These are phyloP conservation scores for Luffia ferchaultella DNA, from an alignment of 2,888 invertebrate genomes.

Conservation along the genomic window DNA sequence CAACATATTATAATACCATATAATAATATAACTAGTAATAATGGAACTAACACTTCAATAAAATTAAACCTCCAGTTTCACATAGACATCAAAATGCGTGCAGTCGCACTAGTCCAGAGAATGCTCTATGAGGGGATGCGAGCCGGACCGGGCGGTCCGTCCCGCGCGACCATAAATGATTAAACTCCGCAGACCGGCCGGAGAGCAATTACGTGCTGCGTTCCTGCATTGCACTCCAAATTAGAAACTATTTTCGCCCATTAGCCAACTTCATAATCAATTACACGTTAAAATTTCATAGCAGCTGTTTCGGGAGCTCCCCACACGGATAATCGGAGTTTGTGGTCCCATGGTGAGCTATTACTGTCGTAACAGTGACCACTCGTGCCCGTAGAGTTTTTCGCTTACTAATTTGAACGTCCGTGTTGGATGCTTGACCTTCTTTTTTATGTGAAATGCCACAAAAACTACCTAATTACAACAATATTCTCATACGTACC, in stretches of 20 bases:
- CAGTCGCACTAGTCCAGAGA: slow-evolving; percentile 31
- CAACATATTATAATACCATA: too few relatives aligned
- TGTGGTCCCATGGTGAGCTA: slow-evolving; percentile 61
- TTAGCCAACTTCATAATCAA: slow-evolving; percentile 66
- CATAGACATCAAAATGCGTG: neutral
- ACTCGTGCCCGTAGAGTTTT: neutral
- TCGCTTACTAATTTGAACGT: neutral
- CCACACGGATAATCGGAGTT: slow-evolving; percentile 61
- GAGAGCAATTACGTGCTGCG: slow-evolving; percentile 50
- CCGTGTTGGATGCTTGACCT: too few relatives aligned
- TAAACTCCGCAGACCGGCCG: slow-evolving; percentile 42
- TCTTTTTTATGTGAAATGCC: too few relatives aligned
- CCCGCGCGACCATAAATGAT: slow-evolving; percentile 42
- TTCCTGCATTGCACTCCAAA: slow-evolving; percentile 42
- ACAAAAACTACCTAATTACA: too few relatives aligned
- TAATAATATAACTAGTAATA: too few relatives aligned
- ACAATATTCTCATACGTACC: too few relatives aligned
- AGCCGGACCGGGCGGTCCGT: slow-evolving; percentile 14
- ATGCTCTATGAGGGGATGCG: slow-evolving; percentile 15
- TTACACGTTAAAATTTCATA: slow-evolving; percentile 61
- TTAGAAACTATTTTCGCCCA: slow-evolving; percentile 65
- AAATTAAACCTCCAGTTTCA: too few relatives aligned
- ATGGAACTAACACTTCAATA: too few relatives aligned
- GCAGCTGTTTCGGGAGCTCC: slow-evolving; percentile 50
- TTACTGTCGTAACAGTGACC: slow-evolving; percentile 16